Percentiles rank a stretch among this genome's conserved stretches.
These are phyloP conservation scores for Malacosoma neustria DNA, from an alignment of 2,888 invertebrate species.

Conservation along the genomic window DNA sequence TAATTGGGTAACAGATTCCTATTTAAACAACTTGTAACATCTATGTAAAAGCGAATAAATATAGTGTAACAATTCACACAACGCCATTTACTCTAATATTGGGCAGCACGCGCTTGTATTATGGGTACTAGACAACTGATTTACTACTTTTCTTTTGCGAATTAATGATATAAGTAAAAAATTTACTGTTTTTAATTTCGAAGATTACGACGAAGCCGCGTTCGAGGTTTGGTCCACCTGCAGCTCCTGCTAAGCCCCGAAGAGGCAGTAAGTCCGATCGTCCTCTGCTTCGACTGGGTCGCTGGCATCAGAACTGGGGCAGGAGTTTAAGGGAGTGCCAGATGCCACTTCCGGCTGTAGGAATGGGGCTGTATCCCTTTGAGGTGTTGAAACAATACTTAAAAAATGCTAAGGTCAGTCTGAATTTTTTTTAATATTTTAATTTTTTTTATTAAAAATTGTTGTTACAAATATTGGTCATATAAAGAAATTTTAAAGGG, in stretches of 20 bases:
- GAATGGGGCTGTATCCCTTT: slow-evolving; percentile 94
- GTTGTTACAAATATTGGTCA: no score
- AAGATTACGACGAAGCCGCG: slow-evolving; percentile 90
- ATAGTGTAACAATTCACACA: no score
- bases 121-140: no score
- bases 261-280: slow-evolving; percentile 80
- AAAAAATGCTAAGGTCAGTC: slow-evolving; percentile 86
- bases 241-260: slow-evolving; percentile 87
- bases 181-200: slow-evolving; percentile 8
- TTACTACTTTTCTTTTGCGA: no score
- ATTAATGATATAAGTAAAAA: no score
- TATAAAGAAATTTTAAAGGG: no score
- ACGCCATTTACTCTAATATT: no score
- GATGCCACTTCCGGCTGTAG: slow-evolving; percentile 94
- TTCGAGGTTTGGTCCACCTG: slow-evolving; percentile 90
- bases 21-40: slow-evolving; percentile 89
- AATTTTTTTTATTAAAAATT: no score
- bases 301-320: slow-evolving; percentile 91
- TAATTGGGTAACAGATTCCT: slow-evolving; percentile 18
- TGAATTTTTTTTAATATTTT: slow-evolving; percentile 1
- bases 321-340: slow-evolving; percentile 89
- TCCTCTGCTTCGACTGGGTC: slow-evolving; percentile 96
- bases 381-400: slow-evolving; percentile 90
- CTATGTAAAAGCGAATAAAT: no score
- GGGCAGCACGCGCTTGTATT: no score